Conservation (phyloP, 2,797 vertebrate species). For the Brachyalestes nurse region DNA sequence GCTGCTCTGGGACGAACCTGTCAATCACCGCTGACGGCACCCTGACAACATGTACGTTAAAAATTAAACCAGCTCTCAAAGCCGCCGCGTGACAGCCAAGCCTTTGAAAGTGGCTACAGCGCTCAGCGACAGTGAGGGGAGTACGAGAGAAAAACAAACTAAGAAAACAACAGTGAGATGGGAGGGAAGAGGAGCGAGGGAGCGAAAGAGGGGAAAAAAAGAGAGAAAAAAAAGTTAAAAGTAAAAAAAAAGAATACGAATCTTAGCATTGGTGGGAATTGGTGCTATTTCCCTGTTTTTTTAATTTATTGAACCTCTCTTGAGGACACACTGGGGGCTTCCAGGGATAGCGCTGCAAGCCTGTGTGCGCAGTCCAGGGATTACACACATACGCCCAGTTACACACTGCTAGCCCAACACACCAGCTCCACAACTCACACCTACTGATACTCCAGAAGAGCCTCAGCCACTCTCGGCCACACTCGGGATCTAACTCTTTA, state of each 20-base stretch:
- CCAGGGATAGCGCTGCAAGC: slow-evolving; percentile 24
- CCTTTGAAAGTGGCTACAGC: slow-evolving; percentile 86
- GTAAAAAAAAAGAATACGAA: slow-evolving; percentile 75
- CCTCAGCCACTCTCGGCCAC: slow-evolving; percentile 34
- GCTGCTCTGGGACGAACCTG: slow-evolving; percentile 85
- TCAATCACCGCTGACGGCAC: slow-evolving; percentile 85
- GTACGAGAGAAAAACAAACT: slow-evolving; percentile 82
- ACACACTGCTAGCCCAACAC: slow-evolving; percentile 29
- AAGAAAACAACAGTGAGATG: slow-evolving; percentile 80
- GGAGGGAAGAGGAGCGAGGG: slow-evolving; percentile 59
- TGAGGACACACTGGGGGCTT: slow-evolving; percentile 52
- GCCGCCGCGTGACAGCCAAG: slow-evolving; percentile 80
- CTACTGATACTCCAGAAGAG: slow-evolving; percentile 33
- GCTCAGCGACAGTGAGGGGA: slow-evolving; percentile 82
- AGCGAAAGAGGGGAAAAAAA: slow-evolving; percentile 63
- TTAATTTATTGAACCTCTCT: slow-evolving; percentile 77
- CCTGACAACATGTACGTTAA: slow-evolving; percentile 86
- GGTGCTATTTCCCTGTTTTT: slow-evolving; percentile 76
- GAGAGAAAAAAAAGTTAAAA: slow-evolving; percentile 66
- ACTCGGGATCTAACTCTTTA: neutral
- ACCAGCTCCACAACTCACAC: slow-evolving; percentile 26
- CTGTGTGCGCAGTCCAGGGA: neutral
- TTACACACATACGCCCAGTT: slow-evolving; percentile 17
- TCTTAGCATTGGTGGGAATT: slow-evolving; percentile 78
- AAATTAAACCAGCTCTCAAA: slow-evolving; percentile 87